Evolutionary conservation across 1,140 invertebrate species (phyloP).

Genomic region (Sesamia nonagrioides): DNA sequence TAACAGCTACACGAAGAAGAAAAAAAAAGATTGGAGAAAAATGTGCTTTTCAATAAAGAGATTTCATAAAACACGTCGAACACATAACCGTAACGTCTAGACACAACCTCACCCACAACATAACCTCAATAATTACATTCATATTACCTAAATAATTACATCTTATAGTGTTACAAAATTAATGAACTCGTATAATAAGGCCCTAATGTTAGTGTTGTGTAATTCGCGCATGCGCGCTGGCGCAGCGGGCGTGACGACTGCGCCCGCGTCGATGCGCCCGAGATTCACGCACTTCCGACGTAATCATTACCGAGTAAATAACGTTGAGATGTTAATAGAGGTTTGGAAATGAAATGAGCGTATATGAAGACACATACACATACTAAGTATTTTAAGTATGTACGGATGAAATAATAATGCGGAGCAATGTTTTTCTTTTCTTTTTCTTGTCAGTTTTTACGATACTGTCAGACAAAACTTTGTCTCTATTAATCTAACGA

Average conservation of each 20-base stretch:
- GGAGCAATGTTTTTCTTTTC: too few relatives aligned
- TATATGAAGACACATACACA: too few relatives aligned
- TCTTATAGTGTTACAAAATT: conserved; percentile 40
- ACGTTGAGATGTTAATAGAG: neutral
- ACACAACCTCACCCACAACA: conserved; percentile 14
- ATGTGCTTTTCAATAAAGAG: too few relatives aligned
- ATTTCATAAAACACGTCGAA: neutral
- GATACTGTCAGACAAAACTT: too few relatives aligned
- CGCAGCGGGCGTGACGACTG: conserved; percentile 35
- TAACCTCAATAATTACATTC: neutral
- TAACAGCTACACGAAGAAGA: too few relatives aligned
- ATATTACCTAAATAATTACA: conserved; percentile 44
- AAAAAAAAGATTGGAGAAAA: too few relatives aligned
- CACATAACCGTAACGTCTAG: neutral
- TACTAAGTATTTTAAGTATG: too few relatives aligned
- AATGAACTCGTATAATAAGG: conserved; percentile 39
- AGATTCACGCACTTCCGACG: conserved; percentile 50
- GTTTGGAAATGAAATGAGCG: neutral
- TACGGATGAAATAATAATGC: too few relatives aligned
- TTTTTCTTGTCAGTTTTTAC: too few relatives aligned
- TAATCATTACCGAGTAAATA: conserved; percentile 46
- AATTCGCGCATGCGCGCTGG: neutral
- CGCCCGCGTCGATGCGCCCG: conserved; percentile 19
- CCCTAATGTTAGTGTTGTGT: conserved; percentile 40
- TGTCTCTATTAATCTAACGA: too few relatives aligned